Base-by-base conservation (phyloP, 2,113 vertebrate genomes). In the Anhinga anhinga region DNA sequence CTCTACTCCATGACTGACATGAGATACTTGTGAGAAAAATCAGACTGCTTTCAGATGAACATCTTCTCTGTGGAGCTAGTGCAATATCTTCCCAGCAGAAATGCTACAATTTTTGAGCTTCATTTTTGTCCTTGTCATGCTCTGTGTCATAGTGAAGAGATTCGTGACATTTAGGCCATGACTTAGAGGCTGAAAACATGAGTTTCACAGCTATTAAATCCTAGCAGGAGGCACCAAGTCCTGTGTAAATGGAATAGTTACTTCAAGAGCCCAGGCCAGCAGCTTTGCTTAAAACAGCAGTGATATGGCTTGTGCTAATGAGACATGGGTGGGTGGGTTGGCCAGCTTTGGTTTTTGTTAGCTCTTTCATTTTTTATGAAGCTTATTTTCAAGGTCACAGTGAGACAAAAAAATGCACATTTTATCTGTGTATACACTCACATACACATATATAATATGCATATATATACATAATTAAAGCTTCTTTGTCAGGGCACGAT, bases 201-300 rank as follows among this genome's bases (percentile, higher is more conserved):
- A 88, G 29, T 92, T 96, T 97, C 79, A 81, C 21, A 81, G 85
- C 82, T 86, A 88, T 92, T 94, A 90, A 90, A 88, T 71, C 36
- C 82, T 90, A 88, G 56, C 59, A 93, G 63, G 72, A 90, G 59
- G 55, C 73, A 70, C 14, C 15, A 59, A 42, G 79, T 81, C 82
- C 59, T 55, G 18, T 78, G 55, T 70, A 81, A 94, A 94, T 81
- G 55, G 62, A 90, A 71, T 7, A 69, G 30, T 90, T 92, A 56
- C 40, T 90, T 61, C 67, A 73, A 86, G 55, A 83, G 18, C 15
- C 10, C 63, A 96, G 59, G 59, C 62, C 67, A 92, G 45, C 23
- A 90, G 45, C 67, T 93, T 80, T 20, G 2, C 50, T 92, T 86
- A 70, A 73, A 93, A 44, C 20, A 94, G 45, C 71, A 70, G 63